Conservation (phyloP, 2,113 vertebrate genomes). For the Ophiodon elongatus region DNA sequence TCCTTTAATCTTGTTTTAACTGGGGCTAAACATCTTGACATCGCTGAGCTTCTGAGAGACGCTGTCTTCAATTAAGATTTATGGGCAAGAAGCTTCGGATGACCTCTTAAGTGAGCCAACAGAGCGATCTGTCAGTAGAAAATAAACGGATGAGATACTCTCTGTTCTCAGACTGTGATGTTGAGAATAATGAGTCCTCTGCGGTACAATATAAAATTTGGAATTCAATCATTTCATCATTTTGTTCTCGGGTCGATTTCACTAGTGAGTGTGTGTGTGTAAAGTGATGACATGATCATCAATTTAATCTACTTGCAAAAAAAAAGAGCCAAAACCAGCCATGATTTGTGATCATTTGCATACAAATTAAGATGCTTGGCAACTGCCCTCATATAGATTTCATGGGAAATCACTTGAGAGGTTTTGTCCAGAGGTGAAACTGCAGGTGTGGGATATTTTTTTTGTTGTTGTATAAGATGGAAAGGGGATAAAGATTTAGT, state of each 20-base stretch:
- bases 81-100: conserved; percentile 9
- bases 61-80: conserved; percentile 43
- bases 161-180: conserved; percentile 27
- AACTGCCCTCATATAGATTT: conserved; percentile 23
- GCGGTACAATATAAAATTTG: not conserved
- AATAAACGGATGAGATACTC: conserved; percentile 30
- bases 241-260: not conserved
- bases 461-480: not conserved
- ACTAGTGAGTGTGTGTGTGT: not conserved
- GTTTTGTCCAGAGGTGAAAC: conserved; percentile 58
- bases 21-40: conserved; percentile 42
- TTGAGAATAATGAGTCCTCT: not conserved
- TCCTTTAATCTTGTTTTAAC: conserved; percentile 68
- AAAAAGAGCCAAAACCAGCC: conserved; percentile 1
- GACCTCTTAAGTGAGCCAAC: conserved; percentile 35
- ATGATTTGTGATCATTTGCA: conserved; percentile 64
- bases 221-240: conserved; percentile 24
- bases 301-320: conserved; percentile 14
- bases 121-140: conserved; percentile 32
- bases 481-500: conserved; percentile 44
- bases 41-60: conserved; percentile 59
- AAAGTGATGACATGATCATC: conserved; percentile 27
- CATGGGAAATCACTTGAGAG: conserved; percentile 50
- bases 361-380: conserved; percentile 63
- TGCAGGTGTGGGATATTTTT: conserved; percentile 64